These are phyloP conservation scores for Liolophura sinensis DNA, from an alignment of 1,140 invertebrate species.

Conservation along the genomic window DNA sequence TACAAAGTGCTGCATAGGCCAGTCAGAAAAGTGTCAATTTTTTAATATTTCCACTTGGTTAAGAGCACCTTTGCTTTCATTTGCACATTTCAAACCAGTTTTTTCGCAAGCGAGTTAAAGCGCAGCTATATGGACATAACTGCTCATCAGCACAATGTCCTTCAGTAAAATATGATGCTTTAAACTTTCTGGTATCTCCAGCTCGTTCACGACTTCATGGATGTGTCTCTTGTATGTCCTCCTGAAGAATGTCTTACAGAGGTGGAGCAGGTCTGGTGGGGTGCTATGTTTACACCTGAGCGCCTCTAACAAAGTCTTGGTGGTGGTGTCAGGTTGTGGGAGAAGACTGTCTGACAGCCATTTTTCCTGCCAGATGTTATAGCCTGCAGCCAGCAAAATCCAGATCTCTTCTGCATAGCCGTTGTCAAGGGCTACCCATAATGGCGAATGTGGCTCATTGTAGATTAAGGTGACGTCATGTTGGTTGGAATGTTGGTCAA, in stretches of 20 bases:
- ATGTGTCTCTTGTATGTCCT: constrained; percentile 22
- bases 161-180: constrained; percentile 36
- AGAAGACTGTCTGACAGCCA: constrained; percentile 35
- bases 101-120: too few relatives aligned
- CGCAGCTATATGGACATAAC: too few relatives aligned
- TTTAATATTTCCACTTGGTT: too few relatives aligned
- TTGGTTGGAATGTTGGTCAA: constrained; percentile 35
- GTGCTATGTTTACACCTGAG: constrained; percentile 23
- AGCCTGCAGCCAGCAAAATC: constrained; percentile 36
- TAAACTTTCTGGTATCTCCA: constrained; percentile 33
- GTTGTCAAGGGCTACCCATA: constrained; percentile 37
- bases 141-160: constrained; percentile 13
- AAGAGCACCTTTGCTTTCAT: too few relatives aligned
- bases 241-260: constrained; percentile 37
- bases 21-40: too few relatives aligned
- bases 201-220: constrained; percentile 16
- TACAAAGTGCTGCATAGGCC: too few relatives aligned
- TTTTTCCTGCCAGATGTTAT: constrained; percentile 30
- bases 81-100: too few relatives aligned
- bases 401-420: constrained; percentile 20
- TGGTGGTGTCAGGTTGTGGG: constrained; percentile 5
- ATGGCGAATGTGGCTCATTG: constrained; percentile 21
- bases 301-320: constrained; percentile 8
- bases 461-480: constrained; percentile 28
- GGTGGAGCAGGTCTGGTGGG: constrained; percentile 29